Base-by-base conservation (phyloP, 1,140 invertebrate species). In the Paracyclopina nana region DNA sequence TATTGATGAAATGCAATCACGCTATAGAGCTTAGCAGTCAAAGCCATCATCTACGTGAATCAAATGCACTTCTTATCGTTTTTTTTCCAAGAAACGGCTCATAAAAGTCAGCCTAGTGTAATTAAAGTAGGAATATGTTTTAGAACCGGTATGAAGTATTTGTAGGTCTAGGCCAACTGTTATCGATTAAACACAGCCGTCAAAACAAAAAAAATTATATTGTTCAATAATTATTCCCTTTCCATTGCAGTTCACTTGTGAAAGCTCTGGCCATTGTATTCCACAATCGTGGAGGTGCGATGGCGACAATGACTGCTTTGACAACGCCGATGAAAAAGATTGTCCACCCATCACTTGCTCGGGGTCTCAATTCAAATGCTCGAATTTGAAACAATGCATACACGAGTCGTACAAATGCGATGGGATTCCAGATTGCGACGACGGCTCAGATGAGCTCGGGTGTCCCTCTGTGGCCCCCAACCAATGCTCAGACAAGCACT, bases 161-260 rank as follows among this genome's bases (percentile, higher is more conserved):
- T n/a, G n/a, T n/a, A n/a, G n/a, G n/a, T n/a, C n/a, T n/a, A n/a
- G n/a, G n/a, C n/a, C n/a, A n/a, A n/a, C n/a, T n/a, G n/a, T n/a
- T n/a, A n/a, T n/a, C n/a, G n/a, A n/a, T n/a, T n/a, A n/a, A n/a
- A n/a, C n/a, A n/a, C n/a, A n/a, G n/a, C n/a, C n/a, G n/a, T n/a
- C n/a, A n/a, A n/a, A n/a, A n/a, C n/a, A n/a, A n/a, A n/a, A n/a
- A n/a, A n/a, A n/a, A n/a, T n/a, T n/a, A n/a, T n/a, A n/a, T n/a
- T n/a, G n/a, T n/a, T n/a, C n/a, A n/a, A n/a, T n/a, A n/a, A n/a
- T n/a, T n/a, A n/a, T n/a, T n/a, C n/a, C n/a, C n/a, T n/a, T n/a
- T n/a, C n/a, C n/a, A n/a, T n/a, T n/a, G n/a, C n/a, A 88, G 70
- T 95, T 94, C 60, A 92, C 86, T 0, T 95, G 90, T 65, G 85